Percentiles rank a stretch among this genome's conserved stretches.
These are phyloP conservation scores for Sinodicranocentrus sp. DNA, from an alignment of 2,888 invertebrate species.

Conservation along the genomic window DNA sequence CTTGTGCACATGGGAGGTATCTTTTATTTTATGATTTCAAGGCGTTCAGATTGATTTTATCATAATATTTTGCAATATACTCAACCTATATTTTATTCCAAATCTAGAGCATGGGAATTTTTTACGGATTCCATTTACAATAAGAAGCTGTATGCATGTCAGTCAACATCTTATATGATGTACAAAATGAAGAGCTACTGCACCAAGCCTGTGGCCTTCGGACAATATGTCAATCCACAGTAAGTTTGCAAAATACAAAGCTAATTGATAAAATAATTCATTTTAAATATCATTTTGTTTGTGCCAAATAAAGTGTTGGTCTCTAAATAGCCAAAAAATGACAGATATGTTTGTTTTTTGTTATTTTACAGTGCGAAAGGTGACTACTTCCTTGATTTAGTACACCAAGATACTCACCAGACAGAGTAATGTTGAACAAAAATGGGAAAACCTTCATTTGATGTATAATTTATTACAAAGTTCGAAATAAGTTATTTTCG, in stretches of 20 bases:
- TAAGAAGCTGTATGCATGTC: constrained; percentile 69
- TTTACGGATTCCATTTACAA: constrained; percentile 72
- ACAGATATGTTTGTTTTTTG: background rate
- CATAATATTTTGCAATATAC: background rate
- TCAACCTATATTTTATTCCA: too few relatives aligned
- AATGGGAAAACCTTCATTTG: too few relatives aligned
- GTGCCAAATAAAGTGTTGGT: too few relatives aligned
- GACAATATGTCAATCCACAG: constrained; percentile 66
- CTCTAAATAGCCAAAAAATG: background rate
- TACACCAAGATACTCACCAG: constrained; percentile 58
- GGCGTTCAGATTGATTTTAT: background rate
- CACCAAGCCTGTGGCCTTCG: constrained; percentile 68
- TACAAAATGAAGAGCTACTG: constrained; percentile 72
- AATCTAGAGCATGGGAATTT: constrained; percentile 71
- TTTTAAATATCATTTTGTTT: constrained; percentile 6
- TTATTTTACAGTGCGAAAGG: constrained; percentile 70
- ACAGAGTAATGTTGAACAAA: background rate
- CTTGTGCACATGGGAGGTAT: constrained; percentile 65
- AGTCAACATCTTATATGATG: constrained; percentile 67
- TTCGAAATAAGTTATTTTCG: too few relatives aligned
- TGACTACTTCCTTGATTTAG: constrained; percentile 70
- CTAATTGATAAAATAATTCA: background rate
- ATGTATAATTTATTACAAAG: too few relatives aligned
- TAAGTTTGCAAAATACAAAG: constrained; percentile 23
- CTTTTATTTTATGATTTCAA: background rate